Base-by-base conservation (phyloP, 2,888 invertebrate genomes). In the Cephus nigrinus region DNA sequence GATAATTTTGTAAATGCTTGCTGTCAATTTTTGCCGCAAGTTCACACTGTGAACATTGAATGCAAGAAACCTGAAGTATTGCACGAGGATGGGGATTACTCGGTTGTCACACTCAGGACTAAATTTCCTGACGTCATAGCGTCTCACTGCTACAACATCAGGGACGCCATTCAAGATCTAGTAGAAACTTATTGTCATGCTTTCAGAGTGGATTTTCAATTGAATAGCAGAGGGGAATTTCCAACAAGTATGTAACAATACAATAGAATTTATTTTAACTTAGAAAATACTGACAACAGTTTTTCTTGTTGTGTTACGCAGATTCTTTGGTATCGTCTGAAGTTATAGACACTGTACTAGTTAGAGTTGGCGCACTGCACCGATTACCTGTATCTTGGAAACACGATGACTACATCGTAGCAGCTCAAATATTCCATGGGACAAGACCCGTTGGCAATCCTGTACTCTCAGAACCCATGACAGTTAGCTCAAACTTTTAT, bases 391-490 rank as follows among this genome's bases (percentile, higher is more conserved):
- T 93, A 1, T 94, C 95, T 78, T 97, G 97, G 97, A 94, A 94
- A 82, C 96, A 96, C 91, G 96, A 97, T 86, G 96, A 97, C 88
- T 98, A 97, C 88, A 93, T 96, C 82, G 94, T 98, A 78, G 95
- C 96, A 76, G 96, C 96, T 32, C 97, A 98, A 90, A 94, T 98
- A 80, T 97, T 95, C 91, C 96, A 98, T 91, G 98, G 98, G 12
- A 97, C 97, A 0, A 93, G 96, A 40, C 95, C 96, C 36, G 94
- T 97, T 79, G 95, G 96, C 0, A 93, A 94, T 79, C 95, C 96
- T 9, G 94, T 96, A 34, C 94, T 96, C 12, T 95, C 96, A 1
- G 94, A 95, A 80, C 95, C 96, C 1, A 93, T 94, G 78, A 93
- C 94, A 68, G 94, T 95, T 84, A 93, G 94, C 73, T 94, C 93